Base-by-base conservation (phyloP, 1,140 invertebrate genomes). In the Tetramorium simillimum region DNA sequence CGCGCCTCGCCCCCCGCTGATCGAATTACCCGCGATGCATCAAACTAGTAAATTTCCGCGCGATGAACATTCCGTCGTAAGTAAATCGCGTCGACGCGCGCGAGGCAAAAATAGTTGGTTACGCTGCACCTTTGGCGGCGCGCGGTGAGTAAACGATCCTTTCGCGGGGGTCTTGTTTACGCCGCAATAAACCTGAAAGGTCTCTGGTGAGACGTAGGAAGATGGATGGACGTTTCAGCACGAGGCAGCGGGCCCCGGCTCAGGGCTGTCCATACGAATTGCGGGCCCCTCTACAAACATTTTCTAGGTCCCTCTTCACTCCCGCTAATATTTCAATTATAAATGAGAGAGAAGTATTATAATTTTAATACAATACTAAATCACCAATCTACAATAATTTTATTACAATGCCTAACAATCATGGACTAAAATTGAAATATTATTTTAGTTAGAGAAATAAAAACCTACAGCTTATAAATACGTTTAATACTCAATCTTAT, bases 181-280 rank as follows among this genome's bases (percentile, higher is more conserved):
- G 80, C 80, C 43, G 51, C 80, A 82, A 46, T 73, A 82, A 82
- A 82, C 51, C 67, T 73, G 67, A 82, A 82, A 82, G 80, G 67
- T 82, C 40, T 33, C 28, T 12, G 58, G 46, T 33, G 43, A 60
- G 67, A 60, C 37, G 46, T 37, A 21, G 16, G 33, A 73, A 82
- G 80, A 82, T 82, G 67, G 80, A 82, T 82, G 46, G 43, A 46
- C 51, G 51, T 60, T 33, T 33, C 51, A 82, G n/a, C 58, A 16
- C 58, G 58, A 14, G 16, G 49, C 63, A 14, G 1, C 33, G n/a
- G n/a, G 46, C 43, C 43, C 33, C 33, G 33, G 33, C 33, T 3
- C 33, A 33, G 33, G 33, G 33, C 33, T 33, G 33, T 33, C 3
- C 33, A 33, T 33, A 33, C 33, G 4, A 4, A 33, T 33, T 4